Evolutionary conservation across 1,140 invertebrate species (phyloP).

Genomic region (Drosophila azteca): DNA sequence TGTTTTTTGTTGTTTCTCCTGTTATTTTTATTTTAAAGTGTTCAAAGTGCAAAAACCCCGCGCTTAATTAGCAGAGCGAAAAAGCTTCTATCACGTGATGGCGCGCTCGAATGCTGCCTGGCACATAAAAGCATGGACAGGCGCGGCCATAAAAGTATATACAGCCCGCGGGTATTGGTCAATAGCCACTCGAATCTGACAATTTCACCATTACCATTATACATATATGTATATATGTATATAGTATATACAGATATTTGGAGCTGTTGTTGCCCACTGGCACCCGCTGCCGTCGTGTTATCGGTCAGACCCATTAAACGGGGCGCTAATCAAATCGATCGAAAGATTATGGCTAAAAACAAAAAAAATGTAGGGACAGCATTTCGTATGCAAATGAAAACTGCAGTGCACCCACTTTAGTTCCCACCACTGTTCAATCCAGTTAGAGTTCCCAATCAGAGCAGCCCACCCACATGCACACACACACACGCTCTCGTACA

Average conservation of each 20-base stretch:
- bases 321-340: constrained; percentile 50
- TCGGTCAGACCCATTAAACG: constrained; percentile 44
- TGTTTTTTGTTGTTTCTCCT: constrained; percentile 13
- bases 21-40: constrained; percentile 24
- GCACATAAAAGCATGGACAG: constrained; percentile 19
- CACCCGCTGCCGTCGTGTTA: constrained; percentile 36
- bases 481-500: not conserved
- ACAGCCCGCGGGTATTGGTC: constrained; percentile 54
- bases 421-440: not conserved
- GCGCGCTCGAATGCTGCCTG: constrained; percentile 19
- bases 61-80: constrained; percentile 72
- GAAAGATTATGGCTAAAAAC: constrained; percentile 23
- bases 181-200: constrained; percentile 77
- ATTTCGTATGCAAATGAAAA: constrained; percentile 42
- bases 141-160: constrained; percentile 54
- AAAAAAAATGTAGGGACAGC: constrained; percentile 12
- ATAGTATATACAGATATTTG: constrained; percentile 3
- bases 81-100: constrained; percentile 77
- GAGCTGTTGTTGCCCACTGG: constrained; percentile 1
- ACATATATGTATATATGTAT: constrained; percentile 59
- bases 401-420: constrained; percentile 29
- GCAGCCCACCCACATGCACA: constrained; percentile 45
- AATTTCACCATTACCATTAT: constrained; percentile 59
- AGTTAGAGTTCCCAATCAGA: constrained; percentile 16
- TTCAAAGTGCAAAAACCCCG: constrained; percentile 76